Percentiles rank a stretch among this genome's conserved stretches.
Conservation (phyloP, 2,797 vertebrate genomes). For the Protonibea diacanthus region DNA sequence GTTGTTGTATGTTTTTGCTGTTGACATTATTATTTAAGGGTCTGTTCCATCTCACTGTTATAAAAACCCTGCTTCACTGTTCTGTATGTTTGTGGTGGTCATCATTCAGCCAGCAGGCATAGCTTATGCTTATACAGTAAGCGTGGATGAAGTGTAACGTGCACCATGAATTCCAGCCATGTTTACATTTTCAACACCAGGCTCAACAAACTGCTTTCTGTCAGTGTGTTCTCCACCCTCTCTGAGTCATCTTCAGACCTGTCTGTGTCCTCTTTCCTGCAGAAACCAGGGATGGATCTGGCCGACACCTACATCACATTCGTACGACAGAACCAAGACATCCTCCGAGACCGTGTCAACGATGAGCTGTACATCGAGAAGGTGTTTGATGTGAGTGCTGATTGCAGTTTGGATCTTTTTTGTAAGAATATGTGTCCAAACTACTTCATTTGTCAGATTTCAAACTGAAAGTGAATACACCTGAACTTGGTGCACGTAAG, state of each 20-base stretch:
- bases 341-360: conserved; percentile 92
- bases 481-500: no score
- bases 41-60: conserved; percentile 12
- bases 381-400: conserved; percentile 93
- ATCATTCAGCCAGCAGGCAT: neutral
- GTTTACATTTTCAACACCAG: conserved; percentile 8
- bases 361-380: conserved; percentile 95
- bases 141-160: neutral
- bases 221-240: conserved; percentile 1
- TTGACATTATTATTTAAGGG: neutral
- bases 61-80: neutral
- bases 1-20: neutral
- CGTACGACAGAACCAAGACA: conserved; percentile 96
- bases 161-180: conserved; percentile 1
- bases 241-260: conserved; percentile 1
- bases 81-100: conserved; percentile 3
- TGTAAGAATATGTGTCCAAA: neutral
- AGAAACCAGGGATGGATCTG: conserved; percentile 97
- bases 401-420: no score
- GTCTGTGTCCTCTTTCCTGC: conserved; percentile 44
- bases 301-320: conserved; percentile 97
- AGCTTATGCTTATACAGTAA: neutral
- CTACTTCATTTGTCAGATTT: neutral
- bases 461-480: neutral
- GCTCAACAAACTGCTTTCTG: neutral